These are phyloP conservation scores for Haliclona indistincta DNA, from an alignment of 37 sponge, comb jelly and placozoan genomes.

Conservation along the genomic window DNA sequence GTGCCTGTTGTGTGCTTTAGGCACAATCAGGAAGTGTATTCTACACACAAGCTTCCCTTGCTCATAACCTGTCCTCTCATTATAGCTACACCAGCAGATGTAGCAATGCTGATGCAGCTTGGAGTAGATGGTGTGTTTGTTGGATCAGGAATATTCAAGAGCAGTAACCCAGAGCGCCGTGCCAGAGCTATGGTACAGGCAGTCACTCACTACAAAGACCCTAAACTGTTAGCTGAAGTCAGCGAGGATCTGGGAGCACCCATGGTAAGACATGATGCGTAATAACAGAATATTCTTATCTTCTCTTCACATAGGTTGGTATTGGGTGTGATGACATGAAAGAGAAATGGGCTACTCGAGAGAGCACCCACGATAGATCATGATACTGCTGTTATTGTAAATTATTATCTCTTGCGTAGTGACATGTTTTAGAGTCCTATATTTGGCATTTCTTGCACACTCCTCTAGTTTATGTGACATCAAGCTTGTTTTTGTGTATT, in stretches of 20 bases:
- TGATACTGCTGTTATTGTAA: background rate
- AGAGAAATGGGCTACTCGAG: slow-evolving; percentile 68
- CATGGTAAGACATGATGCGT: slow-evolving; percentile 43
- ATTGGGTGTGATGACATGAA: slow-evolving; percentile 67
- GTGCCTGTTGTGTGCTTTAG: too few relatives aligned
- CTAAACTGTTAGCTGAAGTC: slow-evolving; percentile 59
- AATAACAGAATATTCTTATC: background rate
- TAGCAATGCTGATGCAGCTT: slow-evolving; percentile 76
- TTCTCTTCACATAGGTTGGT: slow-evolving; percentile 63
- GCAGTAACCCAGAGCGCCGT: slow-evolving; percentile 63
- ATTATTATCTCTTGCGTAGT: too few relatives aligned
- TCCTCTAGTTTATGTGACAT: background rate
- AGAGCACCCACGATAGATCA: slow-evolving; percentile 33
- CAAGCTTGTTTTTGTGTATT: slow-evolving; percentile 2
- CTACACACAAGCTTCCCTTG: background rate
- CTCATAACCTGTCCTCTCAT: background rate
- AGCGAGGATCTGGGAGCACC: slow-evolving; percentile 75
- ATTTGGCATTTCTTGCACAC: background rate
- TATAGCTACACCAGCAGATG: slow-evolving; percentile 84
- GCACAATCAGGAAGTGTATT: background rate
- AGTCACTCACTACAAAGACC: slow-evolving; percentile 76
- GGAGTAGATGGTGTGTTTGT: slow-evolving; percentile 86
- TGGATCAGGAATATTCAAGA: slow-evolving; percentile 85
- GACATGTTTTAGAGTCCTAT: too few relatives aligned
- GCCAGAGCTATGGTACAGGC: slow-evolving; percentile 83